Conservation (phyloP, 2,888 invertebrate species). For the Dromius quadrimaculatus region DNA sequence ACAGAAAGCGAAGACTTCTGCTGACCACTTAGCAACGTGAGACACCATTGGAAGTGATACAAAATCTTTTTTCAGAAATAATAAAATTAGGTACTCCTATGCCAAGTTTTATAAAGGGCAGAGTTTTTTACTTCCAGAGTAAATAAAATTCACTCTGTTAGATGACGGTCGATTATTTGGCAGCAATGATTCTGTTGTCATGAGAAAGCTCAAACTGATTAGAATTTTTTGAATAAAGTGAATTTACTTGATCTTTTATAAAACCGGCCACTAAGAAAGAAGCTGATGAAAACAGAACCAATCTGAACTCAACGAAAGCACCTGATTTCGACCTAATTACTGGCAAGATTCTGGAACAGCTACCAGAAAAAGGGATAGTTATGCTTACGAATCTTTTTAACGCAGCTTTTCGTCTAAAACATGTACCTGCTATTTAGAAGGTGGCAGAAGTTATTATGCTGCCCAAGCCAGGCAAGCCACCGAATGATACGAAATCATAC, state of each 20-base stretch:
- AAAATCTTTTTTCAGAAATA: neutral
- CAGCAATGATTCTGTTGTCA: too few relatives aligned
- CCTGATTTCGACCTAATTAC: conserved; percentile 57
- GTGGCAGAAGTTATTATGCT: conserved; percentile 41
- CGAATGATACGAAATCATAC: conserved; percentile 54
- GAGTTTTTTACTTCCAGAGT: too few relatives aligned
- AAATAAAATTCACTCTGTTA: too few relatives aligned
- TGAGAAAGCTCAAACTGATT: too few relatives aligned
- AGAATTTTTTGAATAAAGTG: too few relatives aligned
- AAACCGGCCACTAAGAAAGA: too few relatives aligned
- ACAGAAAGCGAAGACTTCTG: neutral
- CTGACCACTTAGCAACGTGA: too few relatives aligned
- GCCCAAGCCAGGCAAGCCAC: conserved; percentile 51
- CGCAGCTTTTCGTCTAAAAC: conserved; percentile 54
- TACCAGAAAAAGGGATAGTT: conserved; percentile 55
- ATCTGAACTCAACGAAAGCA: conserved; percentile 53
- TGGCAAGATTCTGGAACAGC: too few relatives aligned
- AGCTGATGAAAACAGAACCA: conserved; percentile 31
- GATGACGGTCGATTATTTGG: too few relatives aligned
- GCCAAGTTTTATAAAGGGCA: too few relatives aligned
- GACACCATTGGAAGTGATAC: too few relatives aligned
- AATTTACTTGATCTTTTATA: too few relatives aligned
- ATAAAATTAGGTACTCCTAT: neutral
- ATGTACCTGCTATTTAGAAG: conserved; percentile 58
- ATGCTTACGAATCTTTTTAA: conserved; percentile 56